A percentile compares a stretch with the other conserved stretches of the same genome.
phyloP scores from a whole-genome alignment of 2,888 invertebrate species.

The Lasioglossum malachurum region DNA sequence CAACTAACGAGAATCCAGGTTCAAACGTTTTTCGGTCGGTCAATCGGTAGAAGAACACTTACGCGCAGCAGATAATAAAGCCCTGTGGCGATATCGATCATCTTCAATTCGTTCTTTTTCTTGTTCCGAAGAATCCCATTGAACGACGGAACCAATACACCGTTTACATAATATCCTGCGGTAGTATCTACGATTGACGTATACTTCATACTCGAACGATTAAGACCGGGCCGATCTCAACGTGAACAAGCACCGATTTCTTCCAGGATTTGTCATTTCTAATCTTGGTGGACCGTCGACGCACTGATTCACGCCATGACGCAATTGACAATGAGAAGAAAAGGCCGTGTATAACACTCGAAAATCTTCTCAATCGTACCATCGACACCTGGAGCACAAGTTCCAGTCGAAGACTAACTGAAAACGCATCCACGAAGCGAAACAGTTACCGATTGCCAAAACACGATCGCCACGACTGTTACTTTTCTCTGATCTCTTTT shows the following conservation, averaged over 20 bases:
- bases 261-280: not conserved
- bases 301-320: not conserved
- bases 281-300: not conserved
- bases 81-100: constrained; percentile 60
- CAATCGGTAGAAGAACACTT: constrained; percentile 29
- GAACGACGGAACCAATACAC: not conserved
- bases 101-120: constrained; percentile 28
- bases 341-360: not conserved
- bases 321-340: not conserved
- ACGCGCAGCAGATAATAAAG: constrained; percentile 62
- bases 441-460: constrained; percentile 46
- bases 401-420: constrained; percentile 24
- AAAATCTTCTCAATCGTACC: not conserved
- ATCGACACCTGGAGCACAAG: not conserved
- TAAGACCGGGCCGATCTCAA: not conserved
- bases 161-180: constrained; percentile 7
- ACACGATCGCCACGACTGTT: constrained; percentile 43
- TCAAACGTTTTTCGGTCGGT: not conserved
- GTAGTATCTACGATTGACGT: not conserved
- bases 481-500: constrained; percentile 38
- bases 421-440: constrained; percentile 15
- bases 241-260: not conserved
- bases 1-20: not conserved
- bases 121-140: not conserved
- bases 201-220: constrained; percentile 21